Evolutionary conservation across 2,113 vertebrate species (phyloP).

Genomic region (Coregonus clupeaformis): DNA sequence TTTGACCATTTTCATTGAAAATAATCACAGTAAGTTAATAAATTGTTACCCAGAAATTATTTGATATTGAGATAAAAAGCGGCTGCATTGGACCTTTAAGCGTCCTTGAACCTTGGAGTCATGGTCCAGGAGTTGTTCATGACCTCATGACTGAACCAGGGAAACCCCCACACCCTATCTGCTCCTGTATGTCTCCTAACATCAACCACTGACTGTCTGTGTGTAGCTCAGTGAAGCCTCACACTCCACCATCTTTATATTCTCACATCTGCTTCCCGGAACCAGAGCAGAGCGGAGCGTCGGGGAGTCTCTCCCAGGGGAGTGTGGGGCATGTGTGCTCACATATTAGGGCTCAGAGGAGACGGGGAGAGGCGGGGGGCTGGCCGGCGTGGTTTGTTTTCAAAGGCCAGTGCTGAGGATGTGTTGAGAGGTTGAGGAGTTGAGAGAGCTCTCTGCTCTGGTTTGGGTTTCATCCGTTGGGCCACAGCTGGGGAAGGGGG

Average conservation of each 20-base stretch:
- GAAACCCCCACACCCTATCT: too few species aligned
- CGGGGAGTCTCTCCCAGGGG: constrained; percentile 62
- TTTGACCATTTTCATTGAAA: too few species aligned
- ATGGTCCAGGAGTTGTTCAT: too few species aligned
- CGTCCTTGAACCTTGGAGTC: too few species aligned
- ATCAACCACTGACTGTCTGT: constrained; percentile 37
- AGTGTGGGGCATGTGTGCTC: constrained; percentile 61
- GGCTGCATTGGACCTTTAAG: too few species aligned
- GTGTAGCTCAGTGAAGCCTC: constrained; percentile 24
- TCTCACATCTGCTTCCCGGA: constrained; percentile 73
- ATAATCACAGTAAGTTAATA: too few species aligned
- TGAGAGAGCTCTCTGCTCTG: constrained; percentile 63
- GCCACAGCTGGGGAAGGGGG: constrained; percentile 46
- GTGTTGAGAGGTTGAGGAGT: constrained; percentile 72
- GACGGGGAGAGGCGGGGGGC: constrained; percentile 40
- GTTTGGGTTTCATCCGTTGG: constrained; percentile 63
- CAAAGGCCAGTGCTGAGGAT: constrained; percentile 67
- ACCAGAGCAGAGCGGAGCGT: constrained; percentile 33
- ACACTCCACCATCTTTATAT: constrained; percentile 47
- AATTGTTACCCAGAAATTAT: too few species aligned
- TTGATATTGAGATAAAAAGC: too few species aligned
- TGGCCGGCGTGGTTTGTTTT: constrained; percentile 65
- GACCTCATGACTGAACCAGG: too few species aligned
- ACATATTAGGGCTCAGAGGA: constrained; percentile 50
- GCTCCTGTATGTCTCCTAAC: constrained; percentile 3